These are phyloP conservation scores for Oncorhynchus gorbuscha DNA, from an alignment of 2,113 vertebrate species.

Conservation along the genomic window DNA sequence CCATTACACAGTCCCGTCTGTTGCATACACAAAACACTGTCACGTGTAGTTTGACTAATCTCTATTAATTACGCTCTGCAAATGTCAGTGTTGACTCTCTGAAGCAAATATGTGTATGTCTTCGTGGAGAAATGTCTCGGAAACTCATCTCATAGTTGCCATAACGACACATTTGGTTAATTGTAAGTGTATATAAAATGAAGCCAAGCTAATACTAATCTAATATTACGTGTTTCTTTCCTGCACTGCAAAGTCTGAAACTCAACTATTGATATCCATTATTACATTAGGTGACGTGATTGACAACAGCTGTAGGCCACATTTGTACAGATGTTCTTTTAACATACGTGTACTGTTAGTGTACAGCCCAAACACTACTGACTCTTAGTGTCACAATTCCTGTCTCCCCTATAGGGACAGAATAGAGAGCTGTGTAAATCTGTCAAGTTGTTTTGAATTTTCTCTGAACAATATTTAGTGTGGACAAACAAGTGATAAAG, in stretches of 20 bases:
- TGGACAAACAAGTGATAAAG: too few relatives aligned
- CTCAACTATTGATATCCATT: slow-evolving; percentile 79
- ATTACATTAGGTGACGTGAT: slow-evolving; percentile 73
- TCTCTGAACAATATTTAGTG: too few relatives aligned
- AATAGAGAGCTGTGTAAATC: too few relatives aligned
- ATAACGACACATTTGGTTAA: slow-evolving; percentile 74
- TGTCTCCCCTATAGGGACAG: too few relatives aligned
- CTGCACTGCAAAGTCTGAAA: slow-evolving; percentile 73
- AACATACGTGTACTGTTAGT: slow-evolving; percentile 73
- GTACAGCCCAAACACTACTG: slow-evolving; percentile 61
- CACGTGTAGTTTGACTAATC: slow-evolving; percentile 33
- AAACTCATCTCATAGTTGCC: slow-evolving; percentile 65
- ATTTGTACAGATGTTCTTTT: slow-evolving; percentile 76
- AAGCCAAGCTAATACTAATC: slow-evolving; percentile 68
- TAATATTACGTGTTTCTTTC: slow-evolving; percentile 71
- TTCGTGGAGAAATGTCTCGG: slow-evolving; percentile 53
- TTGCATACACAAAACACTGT: slow-evolving; percentile 9
- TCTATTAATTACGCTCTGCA: slow-evolving; percentile 65
- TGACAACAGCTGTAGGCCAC: slow-evolving; percentile 73
- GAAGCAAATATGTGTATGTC: slow-evolving; percentile 54
- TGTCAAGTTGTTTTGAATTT: too few relatives aligned
- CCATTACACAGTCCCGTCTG: slow-evolving; percentile 40
- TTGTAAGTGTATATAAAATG: slow-evolving; percentile 69
- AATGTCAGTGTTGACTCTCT: slow-evolving; percentile 57
- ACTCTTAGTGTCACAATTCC: background rate